phyloP scores from a whole-genome alignment of 2,888 invertebrate species.

The Pterostichus madidus region DNA sequence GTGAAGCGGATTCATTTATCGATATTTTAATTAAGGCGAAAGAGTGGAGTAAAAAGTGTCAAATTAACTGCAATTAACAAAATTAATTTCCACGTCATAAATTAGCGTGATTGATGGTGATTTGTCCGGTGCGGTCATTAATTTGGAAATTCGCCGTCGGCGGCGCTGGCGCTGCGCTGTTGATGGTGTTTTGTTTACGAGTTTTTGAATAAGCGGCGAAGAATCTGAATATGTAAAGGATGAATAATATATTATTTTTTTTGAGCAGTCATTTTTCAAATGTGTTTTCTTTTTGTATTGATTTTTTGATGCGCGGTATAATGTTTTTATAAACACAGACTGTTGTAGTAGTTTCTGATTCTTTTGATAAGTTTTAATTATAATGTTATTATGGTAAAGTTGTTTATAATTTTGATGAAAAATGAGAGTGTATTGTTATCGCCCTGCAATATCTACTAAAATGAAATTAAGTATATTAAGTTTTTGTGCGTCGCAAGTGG shows the following conservation, averaged over 20 bases:
- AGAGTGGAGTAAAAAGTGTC: constrained; percentile 64
- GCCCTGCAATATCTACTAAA: constrained; percentile 19
- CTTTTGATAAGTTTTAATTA: constrained; percentile 48
- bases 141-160: constrained; percentile 29
- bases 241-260: constrained; percentile 47
- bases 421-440: constrained; percentile 46
- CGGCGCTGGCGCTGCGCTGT: not conserved
- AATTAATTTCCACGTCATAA: constrained; percentile 66
- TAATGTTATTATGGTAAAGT: constrained; percentile 48
- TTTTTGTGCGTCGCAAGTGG: constrained; percentile 13
- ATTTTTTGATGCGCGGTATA: constrained; percentile 26
- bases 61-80: constrained; percentile 67
- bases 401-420: constrained; percentile 43
- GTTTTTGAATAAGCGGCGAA: constrained; percentile 37
- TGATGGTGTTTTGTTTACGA: constrained; percentile 42
- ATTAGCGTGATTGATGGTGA: constrained; percentile 62
- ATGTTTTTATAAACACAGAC: constrained; percentile 38
- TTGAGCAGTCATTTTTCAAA: constrained; percentile 42
- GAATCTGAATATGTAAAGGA: constrained; percentile 49
- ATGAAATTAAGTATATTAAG: constrained; percentile 20
- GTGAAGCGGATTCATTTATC: constrained; percentile 50
- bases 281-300: constrained; percentile 40
- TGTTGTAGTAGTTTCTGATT: constrained; percentile 25
- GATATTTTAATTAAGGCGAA: constrained; percentile 66
- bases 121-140: constrained; percentile 58